Base-by-base conservation (phyloP, 2,797 vertebrate species). In the Leucoraja ocellata region DNA sequence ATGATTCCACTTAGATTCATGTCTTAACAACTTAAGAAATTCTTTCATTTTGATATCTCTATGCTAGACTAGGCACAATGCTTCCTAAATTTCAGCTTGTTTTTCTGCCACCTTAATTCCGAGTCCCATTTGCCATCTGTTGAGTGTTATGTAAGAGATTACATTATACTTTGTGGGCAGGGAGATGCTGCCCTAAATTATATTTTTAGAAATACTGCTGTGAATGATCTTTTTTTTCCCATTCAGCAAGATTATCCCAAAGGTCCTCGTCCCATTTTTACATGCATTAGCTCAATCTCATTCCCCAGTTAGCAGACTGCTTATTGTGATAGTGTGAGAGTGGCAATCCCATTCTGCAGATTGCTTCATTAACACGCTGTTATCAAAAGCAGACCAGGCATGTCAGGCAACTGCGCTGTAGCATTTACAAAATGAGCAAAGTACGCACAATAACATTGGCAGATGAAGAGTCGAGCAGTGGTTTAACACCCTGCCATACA, bases 261-360 rank as follows among this genome's bases (percentile, higher is more conserved):
- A 73, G 58, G 90, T 90, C 65, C 86, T 68, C 39, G 14, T 65
- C 10, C 65, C 86, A 16, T 4, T 90, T 65, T 90, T 32, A 90
- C 28, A 90, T 16, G n/a, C 86, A 90, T 90, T 90, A 68, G 71
- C 86, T 90, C 61, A 90, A 90, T 36, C 28, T 32, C 32, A 23
- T 90, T 90, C 86, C 25, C 25, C 86, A 68, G 86, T 90, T 90
- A 65, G 39, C 86, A 90, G 86, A 18, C 86, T 90, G 63, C 63
- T 90, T 90, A 36, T 68, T 90, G 63, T 58, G 71, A 76, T 92
- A 76, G 7, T 1, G 23, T 8, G 71, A n/a, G 13, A 46, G 63
- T 68, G 84, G n/a, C 61, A 88, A 88, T 88, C n/a, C 63, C n/a
- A 36, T 68, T 68, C n/a, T 39, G 84, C 32, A 36, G 63, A 32